Evolutionary conservation across 2,113 vertebrate species (phyloP), one percentile per base, ranked within the genome.

Genomic region (Sinocyclocheilus anshuiensis): DNA sequence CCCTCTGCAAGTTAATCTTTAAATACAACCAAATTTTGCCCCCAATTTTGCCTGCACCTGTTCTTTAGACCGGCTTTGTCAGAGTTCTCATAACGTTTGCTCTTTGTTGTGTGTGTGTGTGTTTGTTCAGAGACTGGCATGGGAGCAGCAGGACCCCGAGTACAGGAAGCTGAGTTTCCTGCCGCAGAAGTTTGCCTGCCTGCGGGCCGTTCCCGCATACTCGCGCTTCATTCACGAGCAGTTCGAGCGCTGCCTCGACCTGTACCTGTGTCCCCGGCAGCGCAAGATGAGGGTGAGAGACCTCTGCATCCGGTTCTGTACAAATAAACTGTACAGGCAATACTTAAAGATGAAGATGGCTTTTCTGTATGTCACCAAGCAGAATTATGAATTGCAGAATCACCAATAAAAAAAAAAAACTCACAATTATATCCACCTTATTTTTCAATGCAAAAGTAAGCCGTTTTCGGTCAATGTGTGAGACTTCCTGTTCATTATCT

Each of bases 171-270:
- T 95, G 59, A 90, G 53, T 2, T 95, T 96, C 78, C 50, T 97
- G 29, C 97, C 97, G 0, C 92, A 61, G 89, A 93, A 74, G 86
- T 94, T 92, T 84, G 61, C 84, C 0, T 95, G 94, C 87, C 95
- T 98, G 39, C 96, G 97, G 0, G 93, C 93, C 0, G 97, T 98
- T 79, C 97, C 97, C 0, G 96, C 97, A 0, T 98, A 95, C 12
- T 3, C 94, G 6, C 96, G 95, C 29, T 99, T 99, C 91, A 96
- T 99, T 91, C 97, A 99, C 0, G 96, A 99, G 88, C 92, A 97
- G 26, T 98, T 98, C 0, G 97, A 99, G 88, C 97, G 97, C 89
- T 99, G 97, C 92, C 96, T 99, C 0, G 97, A 99, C 88, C 96
- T 99, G 26, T 99, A 99, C 89, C 93, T 99, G 84, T 98, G 97